Conservation (phyloP, 2,113 vertebrate species). For the Chrysochloris asiatica region DNA sequence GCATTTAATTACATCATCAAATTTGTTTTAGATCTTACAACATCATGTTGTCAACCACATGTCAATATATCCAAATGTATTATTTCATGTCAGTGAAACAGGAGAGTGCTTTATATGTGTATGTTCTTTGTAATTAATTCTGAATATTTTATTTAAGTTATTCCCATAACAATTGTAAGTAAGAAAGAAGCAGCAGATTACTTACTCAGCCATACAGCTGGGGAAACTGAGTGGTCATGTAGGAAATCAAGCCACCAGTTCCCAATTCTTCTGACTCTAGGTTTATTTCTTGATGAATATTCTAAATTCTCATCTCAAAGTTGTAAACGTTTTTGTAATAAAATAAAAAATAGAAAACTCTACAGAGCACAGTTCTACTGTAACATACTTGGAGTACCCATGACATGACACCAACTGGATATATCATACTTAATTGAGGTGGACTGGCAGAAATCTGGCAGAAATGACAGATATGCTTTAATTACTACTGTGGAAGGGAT, state of each 20-base stretch:
- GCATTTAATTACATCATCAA: constrained; percentile 49
- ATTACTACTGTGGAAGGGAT: background rate
- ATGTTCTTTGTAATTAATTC: constrained; percentile 38
- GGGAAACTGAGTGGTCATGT: background rate
- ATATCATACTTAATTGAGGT: background rate
- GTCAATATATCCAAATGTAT: background rate
- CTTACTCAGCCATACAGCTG: background rate
- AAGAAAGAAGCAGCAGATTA: background rate
- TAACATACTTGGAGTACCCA: background rate
- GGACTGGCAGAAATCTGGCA: too few species aligned
- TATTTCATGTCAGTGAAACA: constrained; percentile 18
- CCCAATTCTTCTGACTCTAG: background rate
- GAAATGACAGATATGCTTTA: too few species aligned
- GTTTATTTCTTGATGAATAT: constrained; percentile 3
- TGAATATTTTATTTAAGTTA: constrained; percentile 18
- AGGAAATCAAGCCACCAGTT: background rate
- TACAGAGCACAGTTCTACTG: background rate
- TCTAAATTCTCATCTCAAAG: background rate
- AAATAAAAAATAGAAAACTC: background rate
- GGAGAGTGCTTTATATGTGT: background rate
- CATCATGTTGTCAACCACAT: constrained; percentile 50
- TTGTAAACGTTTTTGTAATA: background rate
- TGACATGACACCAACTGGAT: background rate
- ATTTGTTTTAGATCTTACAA: constrained; percentile 25
- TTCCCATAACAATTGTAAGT: background rate